Percentiles rank a stretch among this genome's conserved stretches.
These are phyloP conservation scores for Radopholus similis DNA, from an alignment of 1,140 invertebrate genomes.

Conservation along the genomic window DNA sequence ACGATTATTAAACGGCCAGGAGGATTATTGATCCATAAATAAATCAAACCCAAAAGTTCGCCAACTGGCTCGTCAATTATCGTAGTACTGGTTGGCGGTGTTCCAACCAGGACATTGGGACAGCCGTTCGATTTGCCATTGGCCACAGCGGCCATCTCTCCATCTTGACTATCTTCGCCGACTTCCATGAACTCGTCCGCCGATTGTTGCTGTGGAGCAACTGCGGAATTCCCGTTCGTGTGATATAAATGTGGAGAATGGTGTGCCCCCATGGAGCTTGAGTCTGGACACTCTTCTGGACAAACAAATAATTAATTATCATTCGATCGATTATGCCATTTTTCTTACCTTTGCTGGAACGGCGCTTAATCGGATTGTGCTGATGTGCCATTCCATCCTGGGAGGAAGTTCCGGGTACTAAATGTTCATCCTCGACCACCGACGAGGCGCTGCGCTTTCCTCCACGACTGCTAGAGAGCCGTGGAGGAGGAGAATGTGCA, in stretches of 20 bases:
- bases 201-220: neutral
- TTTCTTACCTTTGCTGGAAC: conserved; percentile 25
- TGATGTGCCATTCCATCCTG: conserved; percentile 1
- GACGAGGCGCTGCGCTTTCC: conserved; percentile 10
- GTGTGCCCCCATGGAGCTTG: neutral
- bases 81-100: conserved; percentile 31
- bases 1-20: neutral
- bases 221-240: neutral
- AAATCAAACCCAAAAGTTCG: conserved; percentile 9
- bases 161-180: neutral
- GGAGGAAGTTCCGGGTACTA: neutral
- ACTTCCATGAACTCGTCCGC: conserved; percentile 10
- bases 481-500: neutral
- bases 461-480: conserved; percentile 3
- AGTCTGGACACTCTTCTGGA: neutral
- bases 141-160: neutral
- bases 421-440: neutral
- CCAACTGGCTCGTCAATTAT: conserved; percentile 32
- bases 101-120: conserved; percentile 23
- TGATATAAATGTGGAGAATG: neutral
- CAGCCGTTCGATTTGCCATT: conserved; percentile 12
- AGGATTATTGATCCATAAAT: no score
- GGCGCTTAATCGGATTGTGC: conserved; percentile 28
- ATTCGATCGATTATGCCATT: neutral
- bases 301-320: neutral